Percentiles rank a stretch among this genome's conserved stretches.
Evolutionary conservation across 2,797 vertebrate genomes (phyloP).

Genomic region (Myotis findleyi): DNA sequence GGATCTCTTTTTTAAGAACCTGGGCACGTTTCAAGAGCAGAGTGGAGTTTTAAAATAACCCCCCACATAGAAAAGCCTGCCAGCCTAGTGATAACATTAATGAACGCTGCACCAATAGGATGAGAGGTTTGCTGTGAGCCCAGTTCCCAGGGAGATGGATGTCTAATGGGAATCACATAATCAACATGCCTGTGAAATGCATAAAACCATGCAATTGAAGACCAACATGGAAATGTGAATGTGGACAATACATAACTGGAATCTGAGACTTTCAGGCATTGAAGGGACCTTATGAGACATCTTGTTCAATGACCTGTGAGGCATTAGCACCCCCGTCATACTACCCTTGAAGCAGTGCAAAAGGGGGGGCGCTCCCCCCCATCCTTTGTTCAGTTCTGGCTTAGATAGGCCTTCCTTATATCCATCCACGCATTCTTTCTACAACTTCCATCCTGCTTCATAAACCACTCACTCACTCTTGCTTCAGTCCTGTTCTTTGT

Average conservation of each 20-base stretch:
- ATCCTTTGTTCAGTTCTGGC: not conserved
- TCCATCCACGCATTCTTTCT: not conserved
- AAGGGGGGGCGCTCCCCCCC: not conserved
- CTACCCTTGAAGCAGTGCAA: not conserved
- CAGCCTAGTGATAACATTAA: not conserved
- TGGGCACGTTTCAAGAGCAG: conserved; percentile 30
- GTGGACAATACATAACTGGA: not conserved
- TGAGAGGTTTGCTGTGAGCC: not conserved
- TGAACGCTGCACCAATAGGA: not conserved
- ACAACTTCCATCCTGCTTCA: not conserved
- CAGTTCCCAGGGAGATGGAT: not conserved
- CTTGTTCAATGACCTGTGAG: not conserved
- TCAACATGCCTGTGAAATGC: not conserved
- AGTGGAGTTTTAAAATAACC: not conserved
- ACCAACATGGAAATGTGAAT: not conserved
- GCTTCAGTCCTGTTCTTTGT: not conserved
- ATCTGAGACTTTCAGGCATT: not conserved
- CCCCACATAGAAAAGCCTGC: not conserved
- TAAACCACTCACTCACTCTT: not conserved
- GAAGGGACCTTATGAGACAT: not conserved
- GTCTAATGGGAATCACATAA: not conserved
- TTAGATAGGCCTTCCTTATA: not conserved
- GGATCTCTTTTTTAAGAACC: conserved; percentile 30
- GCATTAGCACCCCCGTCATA: not conserved
- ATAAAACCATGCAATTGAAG: not conserved